Evolutionary conservation across 2,888 invertebrate genomes (phyloP).

Genomic region (Tinea pellionella): DNA sequence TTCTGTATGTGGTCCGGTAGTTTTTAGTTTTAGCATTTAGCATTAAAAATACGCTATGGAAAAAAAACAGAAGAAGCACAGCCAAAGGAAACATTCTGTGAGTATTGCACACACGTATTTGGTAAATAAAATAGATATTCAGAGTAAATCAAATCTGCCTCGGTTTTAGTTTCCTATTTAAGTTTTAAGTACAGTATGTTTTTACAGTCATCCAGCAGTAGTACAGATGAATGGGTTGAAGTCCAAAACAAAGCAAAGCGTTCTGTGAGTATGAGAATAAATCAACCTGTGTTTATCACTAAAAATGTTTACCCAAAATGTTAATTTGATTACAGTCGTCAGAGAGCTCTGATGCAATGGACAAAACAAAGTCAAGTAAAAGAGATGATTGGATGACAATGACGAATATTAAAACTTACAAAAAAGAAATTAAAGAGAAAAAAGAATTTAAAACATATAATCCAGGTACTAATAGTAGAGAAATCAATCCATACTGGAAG

Average conservation of each 20-base stretch:
- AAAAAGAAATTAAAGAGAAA: slow-evolving; percentile 55
- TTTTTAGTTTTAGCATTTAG: too few species aligned
- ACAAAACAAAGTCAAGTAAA: slow-evolving; percentile 17
- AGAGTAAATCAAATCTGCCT: too few species aligned
- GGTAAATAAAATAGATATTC: too few species aligned
- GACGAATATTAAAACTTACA: slow-evolving; percentile 55
- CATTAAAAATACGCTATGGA: neutral
- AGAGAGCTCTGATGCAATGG: neutral
- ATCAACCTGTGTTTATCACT: too few species aligned
- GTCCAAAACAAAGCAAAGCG: slow-evolving; percentile 30
- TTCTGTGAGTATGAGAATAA: neutral
- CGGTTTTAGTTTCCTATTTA: too few species aligned
- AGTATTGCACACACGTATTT: neutral
- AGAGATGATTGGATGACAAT: slow-evolving; percentile 87
- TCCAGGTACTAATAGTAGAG: slow-evolving; percentile 77
- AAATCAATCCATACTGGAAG: slow-evolving; percentile 95
- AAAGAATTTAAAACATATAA: slow-evolving; percentile 71
- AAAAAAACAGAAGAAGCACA: neutral
- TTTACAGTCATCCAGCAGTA: slow-evolving; percentile 12
- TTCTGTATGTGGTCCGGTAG: too few species aligned
- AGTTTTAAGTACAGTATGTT: too few species aligned
- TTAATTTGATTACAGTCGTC: neutral
- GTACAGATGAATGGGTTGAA: slow-evolving; percentile 73
- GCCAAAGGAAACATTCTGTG: neutral
- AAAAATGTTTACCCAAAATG: too few species aligned